These are phyloP conservation scores for Resseliella maxima DNA, from an alignment of 2,888 invertebrate genomes.

Conservation along the genomic window DNA sequence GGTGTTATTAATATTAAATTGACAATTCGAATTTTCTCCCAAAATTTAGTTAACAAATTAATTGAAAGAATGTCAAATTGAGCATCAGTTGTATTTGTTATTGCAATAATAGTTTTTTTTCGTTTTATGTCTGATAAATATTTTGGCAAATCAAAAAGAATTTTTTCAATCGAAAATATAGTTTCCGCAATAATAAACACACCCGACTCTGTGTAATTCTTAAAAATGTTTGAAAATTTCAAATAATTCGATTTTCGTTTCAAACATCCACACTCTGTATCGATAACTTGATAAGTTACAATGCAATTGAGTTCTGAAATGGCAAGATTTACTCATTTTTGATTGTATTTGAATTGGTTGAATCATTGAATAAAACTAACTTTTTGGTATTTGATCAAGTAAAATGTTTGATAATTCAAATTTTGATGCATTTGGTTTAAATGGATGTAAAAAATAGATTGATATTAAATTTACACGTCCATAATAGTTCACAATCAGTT, in stretches of 20 bases:
- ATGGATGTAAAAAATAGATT: neutral
- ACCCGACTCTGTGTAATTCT: conserved; percentile 56
- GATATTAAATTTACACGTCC: neutral
- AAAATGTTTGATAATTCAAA: neutral
- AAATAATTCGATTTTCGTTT: neutral
- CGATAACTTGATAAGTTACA: neutral
- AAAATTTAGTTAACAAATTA: conserved; percentile 57
- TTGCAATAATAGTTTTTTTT: conserved; percentile 56
- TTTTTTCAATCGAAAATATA: conserved; percentile 57
- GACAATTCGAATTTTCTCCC: conserved; percentile 58
- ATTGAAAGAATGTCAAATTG: neutral
- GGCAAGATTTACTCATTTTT: neutral
- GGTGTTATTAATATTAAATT: conserved; percentile 56
- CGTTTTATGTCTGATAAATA: conserved; percentile 56
- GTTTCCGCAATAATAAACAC: conserved; percentile 57
- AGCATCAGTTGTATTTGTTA: conserved; percentile 8
- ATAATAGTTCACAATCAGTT: neutral
- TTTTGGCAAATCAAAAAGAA: conserved; percentile 56
- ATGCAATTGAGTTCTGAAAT: neutral
- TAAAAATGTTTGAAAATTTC: neutral
- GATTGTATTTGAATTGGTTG: neutral
- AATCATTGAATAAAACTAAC: neutral
- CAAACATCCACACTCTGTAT: neutral
- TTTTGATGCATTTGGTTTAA: neutral
- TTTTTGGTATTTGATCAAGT: neutral